Evolutionary conservation across 2,113 vertebrate genomes (phyloP).

Genomic region (Varanus komodoensis): DNA sequence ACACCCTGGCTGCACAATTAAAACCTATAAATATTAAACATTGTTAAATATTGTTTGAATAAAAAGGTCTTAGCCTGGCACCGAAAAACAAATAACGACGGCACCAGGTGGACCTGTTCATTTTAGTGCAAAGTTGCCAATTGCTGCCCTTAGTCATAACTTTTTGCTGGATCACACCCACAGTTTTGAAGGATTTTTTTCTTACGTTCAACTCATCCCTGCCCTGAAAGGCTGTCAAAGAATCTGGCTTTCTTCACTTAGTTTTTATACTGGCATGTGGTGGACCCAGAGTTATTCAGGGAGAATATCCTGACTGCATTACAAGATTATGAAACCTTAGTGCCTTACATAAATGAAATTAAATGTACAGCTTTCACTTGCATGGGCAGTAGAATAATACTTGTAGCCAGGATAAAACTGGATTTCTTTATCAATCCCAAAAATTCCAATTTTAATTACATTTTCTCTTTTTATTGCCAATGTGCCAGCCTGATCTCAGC

Average conservation of each 20-base stretch:
- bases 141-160: not conserved
- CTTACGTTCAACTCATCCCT: not conserved
- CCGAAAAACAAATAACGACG: too few relatives aligned
- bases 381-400: conserved; percentile 1
- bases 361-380: not conserved
- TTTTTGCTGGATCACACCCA: not conserved
- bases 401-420: not conserved
- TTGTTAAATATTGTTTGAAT: too few relatives aligned
- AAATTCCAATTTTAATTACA: conserved; percentile 31
- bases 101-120: too few relatives aligned
- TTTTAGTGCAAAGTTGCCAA: too few relatives aligned
- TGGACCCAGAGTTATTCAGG: not conserved
- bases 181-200: not conserved
- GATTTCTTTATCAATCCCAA: conserved; percentile 30
- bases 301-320: not conserved
- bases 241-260: not conserved
- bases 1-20: too few relatives aligned
- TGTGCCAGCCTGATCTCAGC: not conserved
- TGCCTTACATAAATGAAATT: not conserved
- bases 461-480: conserved; percentile 3
- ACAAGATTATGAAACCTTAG: not conserved
- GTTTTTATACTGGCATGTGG: not conserved
- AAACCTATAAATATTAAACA: too few relatives aligned
- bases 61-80: too few relatives aligned
- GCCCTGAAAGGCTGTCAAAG: too few relatives aligned